Conservation (phyloP, 2,888 invertebrate genomes). For the Tipula vernalis region DNA sequence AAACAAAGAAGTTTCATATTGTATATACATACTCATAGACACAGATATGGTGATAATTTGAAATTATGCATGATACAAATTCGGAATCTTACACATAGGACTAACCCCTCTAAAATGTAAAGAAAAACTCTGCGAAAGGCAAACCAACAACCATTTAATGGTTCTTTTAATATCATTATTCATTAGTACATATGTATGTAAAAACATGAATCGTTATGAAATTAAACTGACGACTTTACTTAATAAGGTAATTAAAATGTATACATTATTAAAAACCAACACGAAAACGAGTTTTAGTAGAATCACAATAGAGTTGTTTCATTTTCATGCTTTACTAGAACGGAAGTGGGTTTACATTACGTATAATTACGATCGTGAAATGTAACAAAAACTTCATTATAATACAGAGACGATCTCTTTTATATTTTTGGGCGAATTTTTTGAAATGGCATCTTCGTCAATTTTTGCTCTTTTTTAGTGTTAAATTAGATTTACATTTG, state of each 20-base stretch:
- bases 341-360: neutral
- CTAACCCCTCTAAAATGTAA: too few relatives aligned
- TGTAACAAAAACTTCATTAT: neutral
- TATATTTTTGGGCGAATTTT: neutral
- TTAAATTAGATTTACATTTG: too few relatives aligned
- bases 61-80: too few relatives aligned
- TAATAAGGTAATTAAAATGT: neutral
- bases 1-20: too few relatives aligned
- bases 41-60: too few relatives aligned
- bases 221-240: neutral
- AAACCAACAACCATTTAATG: too few relatives aligned
- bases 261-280: neutral
- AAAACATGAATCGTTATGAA: neutral
- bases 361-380: neutral
- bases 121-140: too few relatives aligned
- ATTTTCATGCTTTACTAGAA: neutral
- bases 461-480: too few relatives aligned
- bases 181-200: neutral
- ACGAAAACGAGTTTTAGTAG: neutral
- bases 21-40: too few relatives aligned
- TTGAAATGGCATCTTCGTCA: too few relatives aligned
- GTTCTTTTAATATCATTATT: too few relatives aligned
- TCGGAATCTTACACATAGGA: too few relatives aligned
- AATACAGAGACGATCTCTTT: neutral
- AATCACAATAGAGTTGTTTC: neutral